These are phyloP conservation scores for Lydus trimaculatus DNA, from an alignment of 2,888 invertebrate genomes.

Conservation along the genomic window DNA sequence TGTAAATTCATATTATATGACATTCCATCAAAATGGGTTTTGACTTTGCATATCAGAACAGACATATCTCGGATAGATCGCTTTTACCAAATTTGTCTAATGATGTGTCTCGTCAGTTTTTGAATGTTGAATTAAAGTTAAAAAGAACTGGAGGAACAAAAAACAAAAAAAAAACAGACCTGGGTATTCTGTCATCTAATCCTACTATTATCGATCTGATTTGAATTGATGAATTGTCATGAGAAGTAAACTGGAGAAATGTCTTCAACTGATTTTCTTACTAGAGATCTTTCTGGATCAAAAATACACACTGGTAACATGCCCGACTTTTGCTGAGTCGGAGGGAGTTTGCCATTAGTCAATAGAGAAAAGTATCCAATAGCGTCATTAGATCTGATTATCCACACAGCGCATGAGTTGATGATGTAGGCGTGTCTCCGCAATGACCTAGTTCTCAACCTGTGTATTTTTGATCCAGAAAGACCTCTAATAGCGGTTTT, in stretches of 20 bases:
- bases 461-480: no score
- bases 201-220: slow-evolving; percentile 27
- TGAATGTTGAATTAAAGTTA: not conserved
- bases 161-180: slow-evolving; percentile 19
- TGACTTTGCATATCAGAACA: not conserved
- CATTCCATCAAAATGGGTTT: not conserved
- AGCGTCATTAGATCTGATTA: no score
- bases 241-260: slow-evolving; percentile 19
- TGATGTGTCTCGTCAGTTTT: not conserved
- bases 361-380: no score
- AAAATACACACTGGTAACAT: no score
- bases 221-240: slow-evolving; percentile 16
- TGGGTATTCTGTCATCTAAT: slow-evolving; percentile 26
- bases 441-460: no score
- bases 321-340: no score
- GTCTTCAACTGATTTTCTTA: slow-evolving; percentile 1
- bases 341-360: no score
- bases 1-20: slow-evolving; percentile 1
- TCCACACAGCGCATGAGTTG: no score
- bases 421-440: no score
- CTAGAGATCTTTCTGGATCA: no score
- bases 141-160: not conserved
- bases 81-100: not conserved
- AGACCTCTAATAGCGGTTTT: no score
- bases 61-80: not conserved